A percentile compares a stretch with the other conserved stretches of the same genome.
phyloP scores from a whole-genome alignment of 2,888 invertebrate genomes.

The Idaea dimidiata region DNA sequence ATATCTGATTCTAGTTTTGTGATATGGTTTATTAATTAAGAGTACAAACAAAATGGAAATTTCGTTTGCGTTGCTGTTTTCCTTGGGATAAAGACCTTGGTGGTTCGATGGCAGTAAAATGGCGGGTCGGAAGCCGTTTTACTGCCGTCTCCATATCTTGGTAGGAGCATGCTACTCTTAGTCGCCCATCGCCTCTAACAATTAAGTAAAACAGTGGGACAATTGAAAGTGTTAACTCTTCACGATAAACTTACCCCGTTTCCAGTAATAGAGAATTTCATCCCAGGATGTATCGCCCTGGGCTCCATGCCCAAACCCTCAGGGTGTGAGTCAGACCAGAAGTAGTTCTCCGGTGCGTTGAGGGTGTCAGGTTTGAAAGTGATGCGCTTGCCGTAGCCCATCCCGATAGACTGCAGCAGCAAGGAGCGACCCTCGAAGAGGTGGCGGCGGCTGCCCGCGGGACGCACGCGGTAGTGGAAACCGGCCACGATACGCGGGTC shows the following conservation, averaged over 20 bases:
- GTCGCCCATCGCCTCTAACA: not conserved
- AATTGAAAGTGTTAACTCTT: conserved; percentile 3
- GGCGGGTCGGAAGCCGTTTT: too few species aligned
- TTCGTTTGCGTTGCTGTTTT: too few species aligned
- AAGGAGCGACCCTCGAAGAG: conserved; percentile 84
- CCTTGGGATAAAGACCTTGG: too few species aligned
- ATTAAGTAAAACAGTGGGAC: not conserved
- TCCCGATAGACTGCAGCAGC: conserved; percentile 83
- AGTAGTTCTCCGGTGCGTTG: conserved; percentile 83
- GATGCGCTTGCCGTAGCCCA: conserved; percentile 88
- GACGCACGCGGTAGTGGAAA: conserved; percentile 86
- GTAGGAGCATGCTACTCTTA: conserved; percentile 3
- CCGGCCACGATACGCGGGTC: conserved; percentile 87
- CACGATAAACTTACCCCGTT: conserved; percentile 70
- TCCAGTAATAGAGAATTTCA: conserved; percentile 83
- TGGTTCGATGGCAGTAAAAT: too few species aligned
- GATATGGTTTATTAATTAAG: too few species aligned
- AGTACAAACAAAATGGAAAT: too few species aligned
- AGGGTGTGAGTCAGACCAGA: conserved; percentile 89
- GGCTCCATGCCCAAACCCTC: conserved; percentile 86
- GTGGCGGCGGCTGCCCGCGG: conserved; percentile 82
- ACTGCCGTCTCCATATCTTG: conserved; percentile 1
- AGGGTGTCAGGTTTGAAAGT: conserved; percentile 85
- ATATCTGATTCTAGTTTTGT: too few species aligned
- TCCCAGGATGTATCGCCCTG: conserved; percentile 83